These are phyloP conservation scores for Idris sp. DNA, from an alignment of 1,140 invertebrate species.

Conservation along the genomic window DNA sequence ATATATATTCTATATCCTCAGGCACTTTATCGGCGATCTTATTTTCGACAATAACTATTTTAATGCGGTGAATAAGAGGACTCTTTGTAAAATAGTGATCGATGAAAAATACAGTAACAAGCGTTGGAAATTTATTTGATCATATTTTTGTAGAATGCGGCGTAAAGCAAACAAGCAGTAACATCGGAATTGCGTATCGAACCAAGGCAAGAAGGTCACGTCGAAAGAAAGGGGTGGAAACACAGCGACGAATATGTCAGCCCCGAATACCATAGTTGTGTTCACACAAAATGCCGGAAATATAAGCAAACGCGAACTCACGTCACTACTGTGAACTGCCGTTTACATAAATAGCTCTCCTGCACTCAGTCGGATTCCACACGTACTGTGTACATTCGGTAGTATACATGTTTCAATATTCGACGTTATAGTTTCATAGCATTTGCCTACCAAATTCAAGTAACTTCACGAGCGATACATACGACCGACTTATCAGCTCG, in stretches of 20 bases:
- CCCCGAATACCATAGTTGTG: constrained; percentile 64
- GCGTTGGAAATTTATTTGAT: constrained; percentile 29
- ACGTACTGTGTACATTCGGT: constrained; percentile 30
- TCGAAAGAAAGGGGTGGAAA: constrained; percentile 46
- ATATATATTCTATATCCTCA: no score
- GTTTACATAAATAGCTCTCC: constrained; percentile 68
- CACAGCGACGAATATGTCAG: constrained; percentile 60
- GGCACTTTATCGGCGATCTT: no score
- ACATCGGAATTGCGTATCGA: not conserved
- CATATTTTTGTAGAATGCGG: constrained; percentile 35
- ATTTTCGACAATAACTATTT: constrained; percentile 14
- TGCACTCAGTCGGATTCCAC: constrained; percentile 52
- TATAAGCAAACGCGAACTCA: constrained; percentile 63
- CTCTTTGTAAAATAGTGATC: constrained; percentile 8
- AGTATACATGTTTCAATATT: constrained; percentile 66
- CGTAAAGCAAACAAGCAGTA: not conserved
- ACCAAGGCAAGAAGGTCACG: constrained; percentile 27
- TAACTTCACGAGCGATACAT: constrained; percentile 43
- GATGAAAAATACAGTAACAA: constrained; percentile 26
- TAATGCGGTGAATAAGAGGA: constrained; percentile 10
- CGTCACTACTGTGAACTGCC: constrained; percentile 63
- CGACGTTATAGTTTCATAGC: constrained; percentile 65
- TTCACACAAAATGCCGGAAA: constrained; percentile 67
- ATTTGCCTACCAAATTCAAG: constrained; percentile 69
- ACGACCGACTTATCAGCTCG: constrained; percentile 49